These are phyloP conservation scores for Pseudorasbora parva DNA, from an alignment of 2,113 vertebrate species.

Conservation along the genomic window DNA sequence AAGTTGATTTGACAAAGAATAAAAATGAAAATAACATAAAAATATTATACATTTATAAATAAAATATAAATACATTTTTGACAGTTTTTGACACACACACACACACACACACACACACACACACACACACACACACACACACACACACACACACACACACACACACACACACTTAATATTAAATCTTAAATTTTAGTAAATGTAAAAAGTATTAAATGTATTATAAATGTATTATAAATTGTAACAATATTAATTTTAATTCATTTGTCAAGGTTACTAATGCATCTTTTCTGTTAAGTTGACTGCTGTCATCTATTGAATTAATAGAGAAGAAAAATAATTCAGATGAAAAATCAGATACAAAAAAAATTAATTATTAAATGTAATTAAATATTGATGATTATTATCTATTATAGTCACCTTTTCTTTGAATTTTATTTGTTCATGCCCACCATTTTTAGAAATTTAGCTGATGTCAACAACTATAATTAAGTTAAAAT, in stretches of 20 bases:
- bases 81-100: no score
- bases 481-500: neutral
- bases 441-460: neutral
- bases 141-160: no score
- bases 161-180: no score
- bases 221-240: no score
- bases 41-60: no score
- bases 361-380: neutral
- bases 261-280: neutral
- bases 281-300: neutral
- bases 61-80: no score
- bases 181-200: no score
- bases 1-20: no score
- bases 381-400: neutral
- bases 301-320: neutral
- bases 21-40: no score
- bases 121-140: no score
- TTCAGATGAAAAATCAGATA: neutral
- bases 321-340: neutral
- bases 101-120: no score
- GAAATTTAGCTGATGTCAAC: slow-evolving; percentile 7
- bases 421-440: neutral
- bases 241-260: neutral
- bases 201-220: neutral
- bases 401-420: neutral